phyloP scores from a whole-genome alignment of 2,888 invertebrate genomes.

The Atethmia centrago region DNA sequence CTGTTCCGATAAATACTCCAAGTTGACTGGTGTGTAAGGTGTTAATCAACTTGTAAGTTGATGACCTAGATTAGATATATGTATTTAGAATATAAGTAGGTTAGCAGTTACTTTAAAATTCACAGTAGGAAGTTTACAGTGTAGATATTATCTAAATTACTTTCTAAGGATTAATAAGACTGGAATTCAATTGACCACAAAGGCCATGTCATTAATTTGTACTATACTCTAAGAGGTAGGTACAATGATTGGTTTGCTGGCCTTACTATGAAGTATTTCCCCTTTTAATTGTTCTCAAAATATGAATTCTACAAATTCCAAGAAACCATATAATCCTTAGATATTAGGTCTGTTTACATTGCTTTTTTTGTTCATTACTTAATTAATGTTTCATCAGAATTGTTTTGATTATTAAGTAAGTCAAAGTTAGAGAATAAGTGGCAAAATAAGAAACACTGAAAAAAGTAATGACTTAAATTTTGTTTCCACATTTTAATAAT shows the following conservation, averaged over 20 bases:
- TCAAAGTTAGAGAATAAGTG: not conserved
- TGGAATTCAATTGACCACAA: conserved; percentile 12
- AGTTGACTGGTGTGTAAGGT: conserved; percentile 29
- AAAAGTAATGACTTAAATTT: not conserved
- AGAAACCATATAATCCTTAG: conserved; percentile 6
- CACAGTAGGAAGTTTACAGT: conserved; percentile 13
- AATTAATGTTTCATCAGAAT: conserved; percentile 9
- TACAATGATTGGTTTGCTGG: conserved; percentile 6
- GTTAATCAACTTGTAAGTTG: conserved; percentile 53
- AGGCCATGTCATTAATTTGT: conserved; percentile 1
- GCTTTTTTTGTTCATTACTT: conserved; percentile 10
- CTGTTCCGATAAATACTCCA: conserved; percentile 36
- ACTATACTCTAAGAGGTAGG: not conserved
- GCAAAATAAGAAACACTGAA: not conserved
- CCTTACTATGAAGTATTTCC: conserved; percentile 41
- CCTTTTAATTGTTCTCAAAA: conserved; percentile 34
- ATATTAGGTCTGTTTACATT: not conserved
- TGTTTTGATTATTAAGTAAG: conserved; percentile 6
- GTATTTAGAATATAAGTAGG: conserved; percentile 48
- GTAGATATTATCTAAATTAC: conserved; percentile 18
- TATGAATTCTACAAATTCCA: conserved; percentile 10
- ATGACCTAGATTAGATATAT: conserved; percentile 57
- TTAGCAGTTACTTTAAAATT: conserved; percentile 33
- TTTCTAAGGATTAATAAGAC: conserved; percentile 30
- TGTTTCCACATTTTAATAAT: not conserved